phyloP scores from a whole-genome alignment of 2,113 vertebrate species.

The Gasterosteus aculeatus region DNA sequence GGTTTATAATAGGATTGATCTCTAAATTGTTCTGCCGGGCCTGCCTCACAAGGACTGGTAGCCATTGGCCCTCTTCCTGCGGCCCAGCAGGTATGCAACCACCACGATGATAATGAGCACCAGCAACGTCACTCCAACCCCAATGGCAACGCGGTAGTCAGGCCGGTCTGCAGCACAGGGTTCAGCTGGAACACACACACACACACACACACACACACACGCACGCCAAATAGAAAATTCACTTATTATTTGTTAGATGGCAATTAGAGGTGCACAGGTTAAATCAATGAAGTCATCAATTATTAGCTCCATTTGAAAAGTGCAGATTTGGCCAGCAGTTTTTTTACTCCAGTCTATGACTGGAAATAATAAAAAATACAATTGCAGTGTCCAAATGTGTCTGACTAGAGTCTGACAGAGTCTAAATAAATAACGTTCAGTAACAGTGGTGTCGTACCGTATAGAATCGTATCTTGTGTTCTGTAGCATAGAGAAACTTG shows the following conservation, averaged over 20 bases:
- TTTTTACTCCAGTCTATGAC: neutral
- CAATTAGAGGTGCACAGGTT: neutral
- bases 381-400: neutral
- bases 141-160: slow-evolving; percentile 79
- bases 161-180: slow-evolving; percentile 64
- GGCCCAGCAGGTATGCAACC: slow-evolving; percentile 78
- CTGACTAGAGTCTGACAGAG: neutral
- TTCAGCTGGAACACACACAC: slow-evolving; percentile 70
- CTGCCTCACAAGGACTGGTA: slow-evolving; percentile 86
- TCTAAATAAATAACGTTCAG: neutral
- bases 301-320: neutral
- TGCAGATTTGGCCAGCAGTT: neutral
- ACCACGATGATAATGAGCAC: slow-evolving; percentile 84
- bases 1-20: neutral
- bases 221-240: neutral
- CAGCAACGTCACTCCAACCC: slow-evolving; percentile 81
- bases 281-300: neutral
- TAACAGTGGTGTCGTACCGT: no score
- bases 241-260: neutral
- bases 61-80: slow-evolving; percentile 66
- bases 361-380: neutral
- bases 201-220: neutral
- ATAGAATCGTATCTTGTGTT: no score
- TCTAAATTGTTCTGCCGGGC: neutral
- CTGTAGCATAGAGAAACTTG: no score